Base-by-base conservation (phyloP, 1,140 invertebrate genomes). In the Hesperophylax magnus region DNA sequence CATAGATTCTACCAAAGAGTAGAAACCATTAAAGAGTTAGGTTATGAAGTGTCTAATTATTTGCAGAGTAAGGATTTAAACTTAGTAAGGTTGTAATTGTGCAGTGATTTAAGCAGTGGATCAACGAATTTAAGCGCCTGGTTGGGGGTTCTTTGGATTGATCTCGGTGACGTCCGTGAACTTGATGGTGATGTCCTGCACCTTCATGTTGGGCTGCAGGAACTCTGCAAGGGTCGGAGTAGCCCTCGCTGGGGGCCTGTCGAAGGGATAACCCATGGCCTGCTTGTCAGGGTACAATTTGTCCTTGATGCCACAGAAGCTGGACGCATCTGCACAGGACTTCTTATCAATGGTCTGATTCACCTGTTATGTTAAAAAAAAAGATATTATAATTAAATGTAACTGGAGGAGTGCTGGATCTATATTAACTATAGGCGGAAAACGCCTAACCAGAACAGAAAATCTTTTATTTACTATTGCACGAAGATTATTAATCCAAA, bases 181-280 rank as follows among this genome's bases (percentile, higher is more conserved):
- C 31, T 87, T 84, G 65, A 93, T 91, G 17, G 69, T 86, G 52
- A 93, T 89, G 65, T 92, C 91, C 22, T 89, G 88, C 17, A 92
- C 86, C 22, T 85, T 86, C 92, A 93, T 93, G 84, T 93, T 93
- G 31, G 91, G 87, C 14, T 91, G 91, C 14, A 92, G 80, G 87
- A 93, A 93, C 81, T 92, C 89, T n/a, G 86, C 85, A 52, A 93
- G 82, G 14, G 89, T 91, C 78, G 90, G 87, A 31, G 91, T 90
- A 1, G 90, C 90, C 15, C 85, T 56, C 75, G 89, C 86, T 7
- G 89, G 88, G 74, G 90, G 86, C n/a, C 93, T 89, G 85, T 94
- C 93, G 85, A 94, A 94, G 18, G 93, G 93, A 88, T 90, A 94
- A 31, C 93, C 93, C 93, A 94, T 94, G 1, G 92, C 85, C 56